Base-by-base conservation (phyloP, 1,140 invertebrate species). In the Pemphigus obesinymphae region DNA sequence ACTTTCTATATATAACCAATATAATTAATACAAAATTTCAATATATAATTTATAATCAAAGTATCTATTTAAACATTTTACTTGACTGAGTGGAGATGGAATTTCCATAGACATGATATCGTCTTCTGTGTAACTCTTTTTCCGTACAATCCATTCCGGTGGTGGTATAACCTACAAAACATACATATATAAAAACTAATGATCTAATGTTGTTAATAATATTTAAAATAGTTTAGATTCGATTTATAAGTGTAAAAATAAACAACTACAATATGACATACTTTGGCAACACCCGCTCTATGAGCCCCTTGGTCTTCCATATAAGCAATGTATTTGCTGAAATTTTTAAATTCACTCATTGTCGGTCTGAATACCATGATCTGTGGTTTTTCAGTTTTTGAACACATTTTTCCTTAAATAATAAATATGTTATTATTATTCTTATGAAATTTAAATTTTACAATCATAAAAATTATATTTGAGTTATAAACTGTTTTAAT, bases 301-400 rank as follows among this genome's bases (percentile, higher is more conserved):
- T 99, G 95, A 6, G 97, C 97, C 7, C 96, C 96, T 85, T 93
- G 90, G 1, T 92, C 93, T 86, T 99, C 97, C 90, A 99, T 98
- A 84, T 96, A 93, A 31, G 92, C 90, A 5, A 99, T 90, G 86
- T 96, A 99, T 84, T 92, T 93, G 0, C 92, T 89, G 86, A 99
- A 99, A 88, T 99, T 91, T 86, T 95, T 94, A 84, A 99, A 99
- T 86, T 99, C 96, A 26, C 98, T 96, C 89, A 93, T 95, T 1
- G 95, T 97, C 0, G 97, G 97, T 70, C 95, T 89, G 87, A 99
- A 99, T 2, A 96, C 95, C 91, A 95, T 95, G 66, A 99, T 93
- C 85, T 92, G 85, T 86, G 90, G 86, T 83, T 85, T 40, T n/a
- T n/a, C 17, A 20, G 23, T 40, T 29, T 80, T 40, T n/a, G 55